Base-by-base conservation (phyloP, 2,113 vertebrate species). In the Cyrtonyx montezumae region DNA sequence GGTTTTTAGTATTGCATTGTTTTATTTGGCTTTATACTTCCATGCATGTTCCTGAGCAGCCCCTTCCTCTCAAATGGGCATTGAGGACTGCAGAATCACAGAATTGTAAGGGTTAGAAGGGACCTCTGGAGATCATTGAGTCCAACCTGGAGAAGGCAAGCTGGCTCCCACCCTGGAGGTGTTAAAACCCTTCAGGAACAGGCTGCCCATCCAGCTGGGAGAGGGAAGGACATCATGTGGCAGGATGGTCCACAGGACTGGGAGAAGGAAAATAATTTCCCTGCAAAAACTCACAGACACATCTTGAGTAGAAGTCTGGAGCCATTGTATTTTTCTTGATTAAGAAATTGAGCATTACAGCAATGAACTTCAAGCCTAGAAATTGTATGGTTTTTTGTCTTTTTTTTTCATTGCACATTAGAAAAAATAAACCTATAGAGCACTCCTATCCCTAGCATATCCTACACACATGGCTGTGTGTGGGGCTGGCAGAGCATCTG, bases 21-120 rank as follows among this genome's bases (percentile, higher is more conserved):
- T 91, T 86, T 37, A 66, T 0, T 0, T 8, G 42, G 36, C 21
- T 84, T 86, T 55, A 45, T 25, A 79, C 25, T 6, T 18, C 6
- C 49, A 61, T 2, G 14, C 0, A 0, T 13, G 18, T 13, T 9
- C 1, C 11, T 58, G 51, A n/a, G 26, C 40, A 84, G 11, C 5
- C 4, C 9, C 18, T 79, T 61, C 58, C 73, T 81, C 40, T 28
- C 40, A 62, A 92, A 73, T 0, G 0, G 6, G 5, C 32, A 15
- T 5, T 23, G 40, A 63, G 76, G 28, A 17, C 34, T 53, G 51
- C 26, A 53, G 26, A 53, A 53, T 53, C 51, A 30, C 51, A 30
- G 51, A 53, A 30, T 53, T 15, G 30, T 16, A 15, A 53, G 26
- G 26, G 51, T 53, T 53, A 15, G 51, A 53, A 53, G 15, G 26